A percentile compares a stretch with the other conserved stretches of the same genome.
phyloP scores from a whole-genome alignment of 2,797 vertebrate species.

The Rhinella marina region DNA sequence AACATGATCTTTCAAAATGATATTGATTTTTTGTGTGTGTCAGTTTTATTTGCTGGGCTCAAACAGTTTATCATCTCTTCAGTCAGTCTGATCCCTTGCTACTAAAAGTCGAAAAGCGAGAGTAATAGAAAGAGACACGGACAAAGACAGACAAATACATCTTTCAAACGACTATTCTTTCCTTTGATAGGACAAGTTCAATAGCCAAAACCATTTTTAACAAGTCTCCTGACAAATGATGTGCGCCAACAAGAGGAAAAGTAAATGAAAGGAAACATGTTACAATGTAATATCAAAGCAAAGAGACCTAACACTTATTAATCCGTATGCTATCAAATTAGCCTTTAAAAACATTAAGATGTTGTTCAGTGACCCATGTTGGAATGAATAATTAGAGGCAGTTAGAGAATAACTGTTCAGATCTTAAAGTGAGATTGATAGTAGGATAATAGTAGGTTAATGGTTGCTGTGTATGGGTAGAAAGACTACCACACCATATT shows the following conservation, averaged over 20 bases:
- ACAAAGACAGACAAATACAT: conserved; percentile 59
- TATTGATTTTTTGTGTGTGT: conserved; percentile 67
- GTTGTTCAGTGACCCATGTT: background rate
- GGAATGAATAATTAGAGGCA: background rate
- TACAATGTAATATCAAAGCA: conserved; percentile 16
- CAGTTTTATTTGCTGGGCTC: conserved; percentile 63
- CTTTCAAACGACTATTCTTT: conserved; percentile 57
- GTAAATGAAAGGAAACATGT: conserved; percentile 55
- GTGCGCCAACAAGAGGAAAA: conserved; percentile 26
- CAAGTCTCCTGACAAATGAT: conserved; percentile 65
- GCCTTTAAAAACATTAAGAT: background rate
- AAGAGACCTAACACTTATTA: conserved; percentile 33
- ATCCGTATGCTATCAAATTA: conserved; percentile 16
- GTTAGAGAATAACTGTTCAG: too few species aligned
- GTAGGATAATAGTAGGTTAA: too few species aligned
- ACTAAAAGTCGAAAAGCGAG: conserved; percentile 60
- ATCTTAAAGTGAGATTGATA: too few species aligned
- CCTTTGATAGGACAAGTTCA: conserved; percentile 67
- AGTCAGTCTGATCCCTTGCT: conserved; percentile 56
- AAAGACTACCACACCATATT: too few species aligned
- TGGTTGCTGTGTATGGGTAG: too few species aligned
- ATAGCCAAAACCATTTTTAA: conserved; percentile 67
- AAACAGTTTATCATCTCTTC: conserved; percentile 65
- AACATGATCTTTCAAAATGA: conserved; percentile 64
- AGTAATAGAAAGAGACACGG: conserved; percentile 62